Percentiles rank a stretch among this genome's conserved stretches.
phyloP scores from a whole-genome alignment of 2,797 vertebrate genomes.

The Tragelaphus eurycerus region DNA sequence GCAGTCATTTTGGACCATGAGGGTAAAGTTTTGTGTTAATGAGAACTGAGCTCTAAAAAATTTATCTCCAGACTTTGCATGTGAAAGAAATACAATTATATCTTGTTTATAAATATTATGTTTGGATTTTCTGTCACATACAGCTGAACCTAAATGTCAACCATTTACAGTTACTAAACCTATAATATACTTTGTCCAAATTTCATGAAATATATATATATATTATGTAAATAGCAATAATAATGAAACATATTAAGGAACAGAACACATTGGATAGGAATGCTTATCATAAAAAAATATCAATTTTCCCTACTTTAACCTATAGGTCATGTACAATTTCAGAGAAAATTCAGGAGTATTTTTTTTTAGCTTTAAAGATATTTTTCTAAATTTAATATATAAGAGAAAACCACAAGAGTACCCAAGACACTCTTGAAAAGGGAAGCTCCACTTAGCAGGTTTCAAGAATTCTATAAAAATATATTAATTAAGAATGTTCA shows the following conservation, averaged over 20 bases:
- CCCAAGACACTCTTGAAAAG: neutral
- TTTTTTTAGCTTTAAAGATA: neutral
- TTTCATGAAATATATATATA: neutral
- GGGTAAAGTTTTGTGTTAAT: neutral
- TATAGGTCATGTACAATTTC: neutral
- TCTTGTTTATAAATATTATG: neutral
- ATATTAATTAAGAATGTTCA: neutral
- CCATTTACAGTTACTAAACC: neutral
- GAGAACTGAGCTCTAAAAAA: neutral
- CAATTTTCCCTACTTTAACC: neutral
- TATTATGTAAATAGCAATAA: neutral
- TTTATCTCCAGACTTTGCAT: neutral
- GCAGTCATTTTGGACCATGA: neutral
- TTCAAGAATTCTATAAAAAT: neutral
- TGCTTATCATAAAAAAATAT: neutral
- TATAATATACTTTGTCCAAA: neutral
- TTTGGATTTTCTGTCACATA: neutral
- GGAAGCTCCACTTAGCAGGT: neutral
- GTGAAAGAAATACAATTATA: neutral
- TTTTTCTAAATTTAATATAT: neutral
- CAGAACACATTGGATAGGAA: neutral
- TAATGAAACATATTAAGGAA: neutral
- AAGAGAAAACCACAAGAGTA: neutral
- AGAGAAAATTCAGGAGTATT: neutral
- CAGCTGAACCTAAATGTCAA: neutral